phyloP scores from a whole-genome alignment of 2,888 invertebrate genomes.

The Nasonovia ribisnigri region DNA sequence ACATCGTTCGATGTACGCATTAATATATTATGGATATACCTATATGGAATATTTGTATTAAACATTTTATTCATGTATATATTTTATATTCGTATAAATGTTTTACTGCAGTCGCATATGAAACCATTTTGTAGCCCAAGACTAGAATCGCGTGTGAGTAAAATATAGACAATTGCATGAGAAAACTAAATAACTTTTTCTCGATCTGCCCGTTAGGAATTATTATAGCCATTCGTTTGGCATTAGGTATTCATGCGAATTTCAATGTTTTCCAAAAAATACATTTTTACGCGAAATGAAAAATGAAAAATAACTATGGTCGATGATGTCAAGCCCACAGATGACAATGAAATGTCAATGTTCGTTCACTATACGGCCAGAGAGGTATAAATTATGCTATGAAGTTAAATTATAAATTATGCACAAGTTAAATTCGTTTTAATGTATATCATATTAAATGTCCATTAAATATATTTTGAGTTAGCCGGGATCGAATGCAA shows the following conservation, averaged over 20 bases:
- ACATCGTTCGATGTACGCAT: background rate
- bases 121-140: background rate
- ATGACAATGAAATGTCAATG: background rate
- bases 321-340: background rate
- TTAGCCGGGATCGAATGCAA: background rate
- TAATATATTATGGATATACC: too few relatives aligned
- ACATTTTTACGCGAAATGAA: background rate
- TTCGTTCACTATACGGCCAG: background rate
- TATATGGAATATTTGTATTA: background rate
- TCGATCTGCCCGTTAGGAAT: background rate
- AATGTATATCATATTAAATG: background rate
- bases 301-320: background rate
- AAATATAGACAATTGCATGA: background rate
- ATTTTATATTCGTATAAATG: background rate
- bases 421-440: background rate
- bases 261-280: background rate
- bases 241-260: background rate
- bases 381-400: background rate
- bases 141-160: background rate
- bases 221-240: background rate
- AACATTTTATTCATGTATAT: background rate
- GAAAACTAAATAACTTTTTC: background rate
- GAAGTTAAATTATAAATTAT: too few relatives aligned
- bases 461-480: background rate
- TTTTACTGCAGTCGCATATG: background rate